A percentile compares a stretch with the other conserved stretches of the same genome.
Evolutionary conservation across 2,797 vertebrate genomes (phyloP).

Genomic region (Euthynnus affinis): DNA sequence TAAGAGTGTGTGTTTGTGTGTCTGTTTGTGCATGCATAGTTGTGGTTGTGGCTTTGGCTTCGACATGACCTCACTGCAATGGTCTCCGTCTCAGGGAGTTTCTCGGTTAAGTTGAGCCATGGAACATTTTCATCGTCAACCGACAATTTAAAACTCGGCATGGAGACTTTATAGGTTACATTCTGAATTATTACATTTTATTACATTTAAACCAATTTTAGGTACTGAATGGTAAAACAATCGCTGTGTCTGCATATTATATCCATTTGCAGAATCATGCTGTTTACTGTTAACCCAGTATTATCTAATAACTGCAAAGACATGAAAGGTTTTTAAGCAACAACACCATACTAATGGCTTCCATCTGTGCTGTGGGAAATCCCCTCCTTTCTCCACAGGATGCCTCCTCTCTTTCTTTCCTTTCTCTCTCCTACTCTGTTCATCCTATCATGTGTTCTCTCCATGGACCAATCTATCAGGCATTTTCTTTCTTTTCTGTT

Average conservation of each 20-base stretch:
- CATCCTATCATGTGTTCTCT: conserved; percentile 79
- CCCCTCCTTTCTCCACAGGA: conserved; percentile 83
- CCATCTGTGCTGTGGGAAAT: conserved; percentile 86
- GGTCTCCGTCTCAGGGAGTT: conserved; percentile 76
- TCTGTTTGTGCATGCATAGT: conserved; percentile 73
- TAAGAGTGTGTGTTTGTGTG: conserved; percentile 67
- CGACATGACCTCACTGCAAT: conserved; percentile 75
- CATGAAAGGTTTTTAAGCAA: conserved; percentile 84
- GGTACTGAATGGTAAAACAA: conserved; percentile 73
- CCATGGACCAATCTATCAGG: conserved; percentile 75
- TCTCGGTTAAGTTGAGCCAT: conserved; percentile 75
- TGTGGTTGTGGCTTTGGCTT: conserved; percentile 82
- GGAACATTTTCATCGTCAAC: conserved; percentile 80
- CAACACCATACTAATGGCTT: conserved; percentile 83
- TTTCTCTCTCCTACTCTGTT: conserved; percentile 71
- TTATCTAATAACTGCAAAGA: conserved; percentile 85
- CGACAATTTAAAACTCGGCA: conserved; percentile 76
- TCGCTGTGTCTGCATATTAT: conserved; percentile 77
- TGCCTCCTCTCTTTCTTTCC: conserved; percentile 74
- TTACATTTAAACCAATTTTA: conserved; percentile 76
- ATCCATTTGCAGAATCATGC: conserved; percentile 78
- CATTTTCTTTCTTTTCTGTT: conserved; percentile 68
- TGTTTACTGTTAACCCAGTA: conserved; percentile 83
- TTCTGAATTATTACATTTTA: conserved; percentile 78
- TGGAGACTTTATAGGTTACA: conserved; percentile 74